Evolutionary conservation across 2,797 vertebrate species (phyloP).

Genomic region (Anabas testudineus): DNA sequence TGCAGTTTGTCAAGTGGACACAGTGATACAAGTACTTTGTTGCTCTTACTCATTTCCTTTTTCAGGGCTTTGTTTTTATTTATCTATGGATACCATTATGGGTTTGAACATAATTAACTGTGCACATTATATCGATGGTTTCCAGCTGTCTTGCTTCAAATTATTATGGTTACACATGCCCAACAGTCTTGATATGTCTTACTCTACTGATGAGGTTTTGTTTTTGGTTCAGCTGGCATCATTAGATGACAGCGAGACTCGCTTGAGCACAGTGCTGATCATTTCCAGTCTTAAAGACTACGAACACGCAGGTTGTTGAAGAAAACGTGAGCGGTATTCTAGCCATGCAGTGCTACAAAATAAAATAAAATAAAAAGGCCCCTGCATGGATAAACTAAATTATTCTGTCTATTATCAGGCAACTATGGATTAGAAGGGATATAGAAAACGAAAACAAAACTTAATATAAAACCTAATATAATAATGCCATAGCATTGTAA

Average conservation of each 20-base stretch:
- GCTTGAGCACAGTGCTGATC: constrained; percentile 14
- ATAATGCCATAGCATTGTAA: no score
- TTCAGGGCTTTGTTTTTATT: constrained; percentile 13
- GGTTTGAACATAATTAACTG: constrained; percentile 16
- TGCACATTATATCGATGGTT: background rate
- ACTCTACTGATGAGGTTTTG: constrained; percentile 16
- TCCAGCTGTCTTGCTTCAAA: constrained; percentile 27
- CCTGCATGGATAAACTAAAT: background rate
- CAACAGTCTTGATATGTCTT: background rate
- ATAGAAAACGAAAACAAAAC: no score
- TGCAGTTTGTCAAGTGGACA: background rate
- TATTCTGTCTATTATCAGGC: background rate
- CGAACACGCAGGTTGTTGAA: constrained; percentile 22
- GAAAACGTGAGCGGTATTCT: constrained; percentile 20
- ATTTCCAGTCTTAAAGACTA: constrained; percentile 25
- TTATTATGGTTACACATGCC: constrained; percentile 11
- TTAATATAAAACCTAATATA: no score
- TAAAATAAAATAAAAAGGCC: constrained; percentile 34
- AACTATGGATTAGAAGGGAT: background rate
- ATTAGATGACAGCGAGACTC: constrained; percentile 31
- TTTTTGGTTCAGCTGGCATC: constrained; percentile 21
- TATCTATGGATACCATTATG: background rate
- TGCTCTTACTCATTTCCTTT: background rate
- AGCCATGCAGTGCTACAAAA: constrained; percentile 21
- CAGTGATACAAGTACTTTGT: background rate